Percentiles rank a stretch among this genome's conserved stretches.
phyloP scores from a whole-genome alignment of 2,797 vertebrate species.

The Sphenodon punctatus region DNA sequence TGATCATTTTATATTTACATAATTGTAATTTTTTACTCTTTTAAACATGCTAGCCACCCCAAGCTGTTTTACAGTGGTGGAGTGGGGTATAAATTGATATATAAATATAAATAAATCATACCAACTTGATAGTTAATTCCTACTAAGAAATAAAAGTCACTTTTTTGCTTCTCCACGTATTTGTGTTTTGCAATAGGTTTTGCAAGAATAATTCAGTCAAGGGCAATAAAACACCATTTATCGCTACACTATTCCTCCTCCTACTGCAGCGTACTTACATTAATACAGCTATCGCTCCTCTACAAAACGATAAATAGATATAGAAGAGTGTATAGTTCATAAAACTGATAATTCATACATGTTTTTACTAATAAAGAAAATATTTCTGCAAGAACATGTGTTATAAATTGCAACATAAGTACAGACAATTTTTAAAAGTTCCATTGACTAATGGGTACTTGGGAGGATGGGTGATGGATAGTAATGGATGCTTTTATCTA shows the following conservation, averaged over 20 bases:
- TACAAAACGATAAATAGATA: neutral
- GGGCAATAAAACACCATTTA: conserved; percentile 39
- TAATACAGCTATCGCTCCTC: neutral
- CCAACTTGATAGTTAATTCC: conserved; percentile 32
- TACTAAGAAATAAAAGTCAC: conserved; percentile 2
- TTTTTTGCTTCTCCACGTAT: conserved; percentile 3
- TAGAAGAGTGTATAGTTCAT: neutral
- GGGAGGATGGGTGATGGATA: no score
- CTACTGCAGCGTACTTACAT: neutral
- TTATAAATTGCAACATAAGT: neutral
- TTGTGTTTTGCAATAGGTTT: conserved; percentile 16
- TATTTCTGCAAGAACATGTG: neutral
- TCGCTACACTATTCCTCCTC: neutral
- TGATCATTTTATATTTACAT: neutral
- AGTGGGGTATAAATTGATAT: no score
- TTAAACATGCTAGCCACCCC: no score
- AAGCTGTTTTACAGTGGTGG: no score
- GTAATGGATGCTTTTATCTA: neutral
- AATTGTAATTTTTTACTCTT: neutral
- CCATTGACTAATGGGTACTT: neutral
- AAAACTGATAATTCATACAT: neutral
- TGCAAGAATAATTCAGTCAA: neutral
- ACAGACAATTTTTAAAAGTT: neutral
- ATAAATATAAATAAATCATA: neutral
- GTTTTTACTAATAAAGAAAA: neutral